Evolutionary conservation across 2,113 vertebrate genomes (phyloP), one percentile per base, ranked within the genome.

Genomic region (Dasyprocta punctata): DNA sequence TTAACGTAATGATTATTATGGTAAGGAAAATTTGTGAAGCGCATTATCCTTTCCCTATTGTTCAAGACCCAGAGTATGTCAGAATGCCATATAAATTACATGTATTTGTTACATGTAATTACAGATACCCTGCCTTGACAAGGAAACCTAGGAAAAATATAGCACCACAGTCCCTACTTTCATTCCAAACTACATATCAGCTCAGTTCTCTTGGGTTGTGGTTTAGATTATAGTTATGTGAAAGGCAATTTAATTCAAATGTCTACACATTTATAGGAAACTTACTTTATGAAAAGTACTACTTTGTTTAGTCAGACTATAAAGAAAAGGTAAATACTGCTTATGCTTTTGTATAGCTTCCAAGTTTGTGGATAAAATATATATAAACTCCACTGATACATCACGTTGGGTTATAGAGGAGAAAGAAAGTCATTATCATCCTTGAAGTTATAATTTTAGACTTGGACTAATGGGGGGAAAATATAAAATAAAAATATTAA

Each of bases 181-280:
- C 20, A n/a, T 60, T 84, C 28, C 36, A 90, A 77, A 73, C 22
- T 41, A 44, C 0, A 30, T 1, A 52, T 30, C 10, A 69, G 33
- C 58, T 49, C 56, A 38, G 7, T 56, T 67, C 41, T 30, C 92
- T 14, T 73, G 33, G 63, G 61, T 83, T 92, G 14, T 78, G 24
- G 33, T 54, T 52, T 86, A 75, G n/a, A 83, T 97, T 88, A 83
- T 22, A 7, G 58, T 67, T 49, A 61, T 38, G 4, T 63, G 8
- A 89, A 92, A 89, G 26, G 16, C 12, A 12, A 71, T 69, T 94
- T 67, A 86, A 77, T 44, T 95, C 26, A 90, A 61, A 89, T 67
- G 0, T 1, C 7, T 33, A 30, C 19, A 33, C 61, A 60, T 38
- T 83, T 95, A 82, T 26, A 36, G 17, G 41, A 24, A 90, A 3